Evolutionary conservation across 2,113 vertebrate species (phyloP).

Genomic region (Muntiacus muntjak): DNA sequence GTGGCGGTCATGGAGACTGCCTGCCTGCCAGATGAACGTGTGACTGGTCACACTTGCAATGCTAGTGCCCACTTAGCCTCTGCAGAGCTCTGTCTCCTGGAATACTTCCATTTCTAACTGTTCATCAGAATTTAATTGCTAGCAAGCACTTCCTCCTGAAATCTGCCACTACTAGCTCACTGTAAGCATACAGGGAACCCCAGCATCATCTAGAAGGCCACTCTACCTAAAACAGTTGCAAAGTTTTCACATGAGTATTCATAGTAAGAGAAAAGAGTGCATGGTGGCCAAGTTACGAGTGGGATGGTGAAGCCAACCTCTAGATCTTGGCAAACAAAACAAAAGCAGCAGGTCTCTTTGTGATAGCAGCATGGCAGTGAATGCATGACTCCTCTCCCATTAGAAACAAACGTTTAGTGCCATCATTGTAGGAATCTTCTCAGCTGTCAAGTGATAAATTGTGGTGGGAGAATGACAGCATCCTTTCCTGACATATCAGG

Average conservation of each 20-base stretch:
- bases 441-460: background rate
- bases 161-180: background rate
- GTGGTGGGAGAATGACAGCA: background rate
- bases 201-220: background rate
- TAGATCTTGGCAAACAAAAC: background rate
- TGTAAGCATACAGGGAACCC: background rate
- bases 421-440: background rate
- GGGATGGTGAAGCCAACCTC: background rate
- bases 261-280: constrained; percentile 16
- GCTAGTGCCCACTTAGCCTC: background rate
- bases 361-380: background rate
- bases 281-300: background rate
- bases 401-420: background rate
- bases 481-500: background rate
- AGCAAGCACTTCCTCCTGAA: background rate
- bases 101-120: background rate
- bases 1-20: background rate
- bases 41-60: background rate
- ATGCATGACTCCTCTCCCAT: background rate
- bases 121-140: constrained; percentile 36
- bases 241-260: background rate
- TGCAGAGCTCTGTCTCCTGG: background rate
- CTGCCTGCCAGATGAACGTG: background rate
- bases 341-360: background rate
- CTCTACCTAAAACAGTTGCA: constrained; percentile 25